Evolutionary conservation across 1,140 invertebrate species (phyloP), one percentile per base, ranked within the genome.

Genomic region (Laupala kohalensis): DNA sequence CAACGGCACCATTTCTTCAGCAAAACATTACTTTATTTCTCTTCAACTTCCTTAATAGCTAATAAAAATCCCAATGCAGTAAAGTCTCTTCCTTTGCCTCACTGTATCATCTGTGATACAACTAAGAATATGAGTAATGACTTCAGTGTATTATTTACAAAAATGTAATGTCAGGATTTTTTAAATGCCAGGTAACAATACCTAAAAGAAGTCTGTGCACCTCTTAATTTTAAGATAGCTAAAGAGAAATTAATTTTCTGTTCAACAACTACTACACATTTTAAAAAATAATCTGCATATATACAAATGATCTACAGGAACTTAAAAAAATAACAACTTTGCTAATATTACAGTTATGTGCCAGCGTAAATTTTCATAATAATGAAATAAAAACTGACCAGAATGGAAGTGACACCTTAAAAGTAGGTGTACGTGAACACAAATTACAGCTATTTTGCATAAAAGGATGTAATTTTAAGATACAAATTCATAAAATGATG

Each of bases 41-140:
- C 63, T 26, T 71, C 27, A 71, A 65, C 37, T 65, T 65, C 63
- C 28, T 71, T 71, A 65, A 64, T 64, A 65, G 63, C 63, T 71
- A 71, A 71, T 71, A 71, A 71, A 71, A 71, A 71, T 71, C 70
- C 70, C 70, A 71, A 64, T 26, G 29, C 64, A 71, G 64, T 26
- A 15, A 71, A 71, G 28, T 24, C 28, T 30, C 65, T 64, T 62
- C 64, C 64, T 62, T 27, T n/a, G 26, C 70, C 28, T 65, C 25
- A 26, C 70, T 62, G 24, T 62, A 64, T 15, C 24, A 29, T 53
- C 63, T 70, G 37, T 70, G 37, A 70, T 28, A 70, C 37, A 63
- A 71, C 27, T 25, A 66, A 71, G 25, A 4, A 71, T 63, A 71
- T 27, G 70, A 65, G 25, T 30, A 62, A n/a, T 71, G 70, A 65